These are phyloP conservation scores for Porites lutea DNA, from an alignment of 64 coral and sea anemone species.

Conservation along the genomic window DNA sequence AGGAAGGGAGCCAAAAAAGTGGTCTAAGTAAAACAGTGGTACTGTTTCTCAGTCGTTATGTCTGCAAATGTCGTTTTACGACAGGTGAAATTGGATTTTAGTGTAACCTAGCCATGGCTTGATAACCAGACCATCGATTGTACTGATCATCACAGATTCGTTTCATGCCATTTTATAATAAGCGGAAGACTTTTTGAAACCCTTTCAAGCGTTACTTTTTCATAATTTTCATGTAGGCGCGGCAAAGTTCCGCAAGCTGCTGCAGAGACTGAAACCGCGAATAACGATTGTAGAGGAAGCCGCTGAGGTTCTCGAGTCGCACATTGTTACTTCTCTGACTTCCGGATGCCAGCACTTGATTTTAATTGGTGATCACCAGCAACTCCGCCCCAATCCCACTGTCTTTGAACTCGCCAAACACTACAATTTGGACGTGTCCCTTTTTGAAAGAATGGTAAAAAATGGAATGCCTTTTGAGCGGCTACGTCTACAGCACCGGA, in stretches of 20 bases:
- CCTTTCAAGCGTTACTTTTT: too few relatives aligned
- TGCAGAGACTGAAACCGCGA: conserved; percentile 81
- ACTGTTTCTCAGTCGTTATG: too few relatives aligned
- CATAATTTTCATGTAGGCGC: conserved; percentile 61
- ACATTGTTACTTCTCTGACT: conserved; percentile 93
- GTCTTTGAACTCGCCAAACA: conserved; percentile 81
- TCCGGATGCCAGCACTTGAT: conserved; percentile 93
- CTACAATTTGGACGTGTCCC: conserved; percentile 87
- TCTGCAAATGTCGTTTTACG: too few relatives aligned
- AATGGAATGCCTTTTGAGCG: conserved; percentile 76
- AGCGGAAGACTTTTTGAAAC: too few relatives aligned
- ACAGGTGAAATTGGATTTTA: too few relatives aligned
- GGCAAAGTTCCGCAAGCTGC: conserved; percentile 81
- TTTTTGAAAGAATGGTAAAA: conserved; percentile 92
- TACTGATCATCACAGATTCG: too few relatives aligned
- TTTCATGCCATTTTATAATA: too few relatives aligned
- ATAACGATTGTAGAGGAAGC: conserved; percentile 98
- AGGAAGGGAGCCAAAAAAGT: too few relatives aligned
- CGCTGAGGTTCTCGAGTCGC: conserved; percentile 96
- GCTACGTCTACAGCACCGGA: conserved; percentile 77
- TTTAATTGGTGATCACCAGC: conserved; percentile 97
- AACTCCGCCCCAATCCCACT: conserved; percentile 90
- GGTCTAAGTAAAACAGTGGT: too few relatives aligned
- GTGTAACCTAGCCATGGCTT: too few relatives aligned
- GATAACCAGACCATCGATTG: too few relatives aligned